Evolutionary conservation across 2,113 vertebrate genomes (phyloP).

Genomic region (Corydoras sp.): DNA sequence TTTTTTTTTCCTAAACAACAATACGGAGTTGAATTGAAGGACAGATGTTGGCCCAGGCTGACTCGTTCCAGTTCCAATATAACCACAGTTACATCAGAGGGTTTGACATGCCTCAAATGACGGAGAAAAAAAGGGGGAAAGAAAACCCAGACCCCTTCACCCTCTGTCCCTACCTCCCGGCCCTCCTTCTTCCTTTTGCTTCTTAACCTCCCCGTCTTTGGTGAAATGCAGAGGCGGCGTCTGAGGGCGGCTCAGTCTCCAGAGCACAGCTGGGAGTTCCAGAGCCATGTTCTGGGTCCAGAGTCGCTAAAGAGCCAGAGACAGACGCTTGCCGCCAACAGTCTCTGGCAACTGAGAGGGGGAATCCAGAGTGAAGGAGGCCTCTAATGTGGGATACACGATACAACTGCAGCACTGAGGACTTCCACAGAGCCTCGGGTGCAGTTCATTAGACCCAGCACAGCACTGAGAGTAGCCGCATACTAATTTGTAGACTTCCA

Average conservation of each 20-base stretch:
- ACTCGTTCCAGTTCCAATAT: background rate
- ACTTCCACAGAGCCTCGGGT: conserved; percentile 16
- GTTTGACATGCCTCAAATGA: conserved; percentile 61
- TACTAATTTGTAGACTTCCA: background rate
- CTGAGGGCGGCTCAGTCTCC: conserved; percentile 46
- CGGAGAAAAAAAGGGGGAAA: conserved; percentile 24
- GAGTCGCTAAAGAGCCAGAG: conserved; percentile 45
- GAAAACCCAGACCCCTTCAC: conserved; percentile 50
- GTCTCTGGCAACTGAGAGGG: conserved; percentile 35
- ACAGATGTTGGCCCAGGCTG: background rate
- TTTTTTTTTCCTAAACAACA: conserved; percentile 7
- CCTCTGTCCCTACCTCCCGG: conserved; percentile 45
- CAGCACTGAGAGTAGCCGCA: background rate
- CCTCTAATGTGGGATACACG: conserved; percentile 43
- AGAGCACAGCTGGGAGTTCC: conserved; percentile 57
- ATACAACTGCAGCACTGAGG: conserved; percentile 52
- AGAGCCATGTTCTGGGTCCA: conserved; percentile 56
- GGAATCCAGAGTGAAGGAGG: conserved; percentile 23
- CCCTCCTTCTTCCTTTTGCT: conserved; percentile 31
- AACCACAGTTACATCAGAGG: conserved; percentile 10
- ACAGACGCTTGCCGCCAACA: conserved; percentile 41
- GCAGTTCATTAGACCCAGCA: conserved; percentile 39
- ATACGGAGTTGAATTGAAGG: background rate
- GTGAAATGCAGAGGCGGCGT: conserved; percentile 58
- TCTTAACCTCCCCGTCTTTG: conserved; percentile 52